A percentile compares a stretch with the other conserved stretches of the same genome.
phyloP scores from a whole-genome alignment of 2,113 vertebrate species.

The Takifugu bimaculatus region DNA sequence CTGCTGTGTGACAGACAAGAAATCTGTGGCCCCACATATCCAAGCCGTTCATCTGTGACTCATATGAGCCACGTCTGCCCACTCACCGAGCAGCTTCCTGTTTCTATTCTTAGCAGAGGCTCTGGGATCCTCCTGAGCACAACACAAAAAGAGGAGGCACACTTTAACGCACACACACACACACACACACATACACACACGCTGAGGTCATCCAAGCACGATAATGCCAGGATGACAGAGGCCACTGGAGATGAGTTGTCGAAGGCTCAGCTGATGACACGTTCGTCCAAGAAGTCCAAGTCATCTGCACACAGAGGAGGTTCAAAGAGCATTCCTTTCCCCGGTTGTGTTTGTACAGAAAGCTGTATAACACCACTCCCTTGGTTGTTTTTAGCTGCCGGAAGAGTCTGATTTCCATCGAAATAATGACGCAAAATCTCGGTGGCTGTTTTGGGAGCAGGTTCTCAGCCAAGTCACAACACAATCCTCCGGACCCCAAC shows the following conservation, averaged over 20 bases:
- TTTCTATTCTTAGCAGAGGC: constrained; percentile 47
- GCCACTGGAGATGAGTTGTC: background rate
- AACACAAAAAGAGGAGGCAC: constrained; percentile 9
- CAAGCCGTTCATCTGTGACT: constrained; percentile 56
- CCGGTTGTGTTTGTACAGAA: too few relatives aligned
- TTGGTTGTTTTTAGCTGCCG: too few relatives aligned
- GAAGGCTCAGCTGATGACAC: constrained; percentile 15
- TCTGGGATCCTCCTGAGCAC: constrained; percentile 22
- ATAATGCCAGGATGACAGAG: constrained; percentile 8
- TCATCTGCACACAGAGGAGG: background rate
- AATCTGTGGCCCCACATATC: constrained; percentile 26
- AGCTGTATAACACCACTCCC: too few relatives aligned
- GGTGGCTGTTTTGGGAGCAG: too few relatives aligned
- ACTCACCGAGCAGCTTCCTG: constrained; percentile 22
- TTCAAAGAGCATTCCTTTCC: too few relatives aligned
- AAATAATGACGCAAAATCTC: too few relatives aligned
- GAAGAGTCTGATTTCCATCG: too few relatives aligned
- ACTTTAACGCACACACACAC: too few relatives aligned
- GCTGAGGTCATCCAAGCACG: constrained; percentile 19
- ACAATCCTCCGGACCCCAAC: too few relatives aligned
- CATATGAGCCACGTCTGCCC: constrained; percentile 29
- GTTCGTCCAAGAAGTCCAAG: background rate
- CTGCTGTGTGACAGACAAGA: constrained; percentile 40
- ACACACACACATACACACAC: too few relatives aligned
- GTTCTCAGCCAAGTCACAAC: too few relatives aligned